phyloP scores from a whole-genome alignment of 2,797 vertebrate genomes.

The Lithobates pipiens region DNA sequence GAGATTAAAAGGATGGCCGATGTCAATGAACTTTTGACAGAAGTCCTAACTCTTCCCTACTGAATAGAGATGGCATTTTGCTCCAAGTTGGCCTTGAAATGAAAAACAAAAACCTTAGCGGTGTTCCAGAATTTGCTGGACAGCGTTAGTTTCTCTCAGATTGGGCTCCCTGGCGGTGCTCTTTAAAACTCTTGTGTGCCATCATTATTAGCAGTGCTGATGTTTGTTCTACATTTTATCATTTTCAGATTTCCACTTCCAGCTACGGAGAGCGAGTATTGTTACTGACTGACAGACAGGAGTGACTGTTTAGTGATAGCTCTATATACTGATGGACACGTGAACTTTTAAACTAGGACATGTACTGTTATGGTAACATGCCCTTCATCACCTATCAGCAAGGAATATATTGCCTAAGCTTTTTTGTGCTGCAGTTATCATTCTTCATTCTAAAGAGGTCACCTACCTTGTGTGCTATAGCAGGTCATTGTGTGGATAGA shows the following conservation, averaged over 20 bases:
- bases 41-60: too few relatives aligned
- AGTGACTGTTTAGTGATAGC: background rate
- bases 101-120: too few relatives aligned
- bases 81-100: too few relatives aligned
- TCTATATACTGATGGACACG: background rate
- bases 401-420: background rate
- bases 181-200: too few relatives aligned
- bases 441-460: background rate
- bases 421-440: background rate
- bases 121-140: too few relatives aligned
- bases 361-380: background rate
- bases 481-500: background rate
- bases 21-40: too few relatives aligned
- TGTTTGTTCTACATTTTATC: constrained; percentile 18
- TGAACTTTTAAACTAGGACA: background rate
- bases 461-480: background rate
- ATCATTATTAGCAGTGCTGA: too few relatives aligned
- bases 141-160: too few relatives aligned
- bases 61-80: too few relatives aligned
- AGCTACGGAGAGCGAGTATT: background rate
- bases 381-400: background rate
- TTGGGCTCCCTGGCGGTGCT: too few relatives aligned
- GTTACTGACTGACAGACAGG: background rate
- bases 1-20: too few relatives aligned
- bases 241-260: background rate